Evolutionary conservation across 2,797 vertebrate species (phyloP), one percentile per base, ranked within the genome.

Genomic region (Sebastes umbrosus): DNA sequence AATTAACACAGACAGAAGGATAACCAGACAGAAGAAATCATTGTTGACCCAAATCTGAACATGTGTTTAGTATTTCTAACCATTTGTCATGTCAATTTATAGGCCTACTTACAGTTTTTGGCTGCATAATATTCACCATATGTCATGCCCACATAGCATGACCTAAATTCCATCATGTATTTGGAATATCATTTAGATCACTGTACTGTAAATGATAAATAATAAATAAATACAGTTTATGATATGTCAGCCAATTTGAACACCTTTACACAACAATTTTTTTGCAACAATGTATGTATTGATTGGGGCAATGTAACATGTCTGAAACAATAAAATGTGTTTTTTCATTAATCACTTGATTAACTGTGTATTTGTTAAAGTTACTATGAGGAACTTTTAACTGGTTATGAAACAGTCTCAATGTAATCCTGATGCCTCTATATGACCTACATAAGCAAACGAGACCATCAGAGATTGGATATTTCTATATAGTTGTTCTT

Each of bases 11-110:
- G 75, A 78, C 62, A 69, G 73, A 79, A 52, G 75, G 65, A 83
- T 75, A 10, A 75, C 50, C 73, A 82, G 69, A 27, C 57, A 71
- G 52, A 77, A 46, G 16, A 69, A 43, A 73, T 67, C 62, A 50
- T 7, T 66, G 73, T 69, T 83, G 86, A 84, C 34, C 69, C 36
- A 77, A 75, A 86, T 77, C 77, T 72, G 20, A 81, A 79, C 75
- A 77, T 79, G 79, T 88, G 81, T 79, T 83, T 31, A 46, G 73
- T 22, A 54, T 88, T 78, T 80, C 29, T 43, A 75, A 71, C 29
- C 70, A 80, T 85, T 79, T 71, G 65, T 76, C 65, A 69, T 66
- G 72, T 68, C 59, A n/a, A 10, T 75, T 74, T 27, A 20, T 67
- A 50, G 18, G 46, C 46, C 46, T 50, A 57, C 71, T 76, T 71